Conservation (phyloP, 2,888 invertebrate genomes). For the Drosophila ustulata region DNA sequence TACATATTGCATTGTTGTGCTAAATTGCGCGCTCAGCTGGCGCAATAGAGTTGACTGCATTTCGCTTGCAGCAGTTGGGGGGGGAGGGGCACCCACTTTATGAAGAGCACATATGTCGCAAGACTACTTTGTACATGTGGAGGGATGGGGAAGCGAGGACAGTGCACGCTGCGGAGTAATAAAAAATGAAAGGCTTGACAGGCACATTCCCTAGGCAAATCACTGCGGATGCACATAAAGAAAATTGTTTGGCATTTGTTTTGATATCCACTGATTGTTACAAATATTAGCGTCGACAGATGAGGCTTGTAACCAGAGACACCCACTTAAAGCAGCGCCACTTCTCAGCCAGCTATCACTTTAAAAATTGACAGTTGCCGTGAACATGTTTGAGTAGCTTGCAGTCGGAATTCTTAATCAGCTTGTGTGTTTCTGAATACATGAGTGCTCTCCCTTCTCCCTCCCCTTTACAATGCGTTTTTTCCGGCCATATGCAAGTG, state of each 20-base stretch:
- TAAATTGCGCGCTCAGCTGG: conserved; percentile 83
- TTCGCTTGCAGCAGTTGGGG: conserved; percentile 64
- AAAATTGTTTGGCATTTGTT: conserved; percentile 82
- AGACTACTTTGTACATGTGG: conserved; percentile 6
- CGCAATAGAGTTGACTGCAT: conserved; percentile 80
- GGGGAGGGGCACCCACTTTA: conserved; percentile 60
- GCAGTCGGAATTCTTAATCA: neutral
- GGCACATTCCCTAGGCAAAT: conserved; percentile 78
- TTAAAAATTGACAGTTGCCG: too few relatives aligned
- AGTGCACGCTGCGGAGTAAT: conserved; percentile 43
- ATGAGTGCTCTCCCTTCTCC: neutral
- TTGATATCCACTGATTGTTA: conserved; percentile 78
- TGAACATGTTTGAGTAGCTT: too few relatives aligned
- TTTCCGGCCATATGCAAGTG: conserved; percentile 45
- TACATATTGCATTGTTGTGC: conserved; percentile 79
- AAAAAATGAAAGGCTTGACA: conserved; percentile 77
- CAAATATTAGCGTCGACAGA: conserved; percentile 56
- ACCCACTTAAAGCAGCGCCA: neutral
- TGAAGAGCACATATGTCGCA: conserved; percentile 79
- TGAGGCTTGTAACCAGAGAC: conserved; percentile 34
- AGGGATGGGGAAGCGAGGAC: neutral
- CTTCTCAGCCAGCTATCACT: too few relatives aligned
- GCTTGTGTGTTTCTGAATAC: neutral
- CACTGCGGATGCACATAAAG: conserved; percentile 80
- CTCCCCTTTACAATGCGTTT: conserved; percentile 10